Evolutionary conservation across 2,797 vertebrate genomes (phyloP), one percentile per base, ranked within the genome.

Genomic region (Karalla daura): DNA sequence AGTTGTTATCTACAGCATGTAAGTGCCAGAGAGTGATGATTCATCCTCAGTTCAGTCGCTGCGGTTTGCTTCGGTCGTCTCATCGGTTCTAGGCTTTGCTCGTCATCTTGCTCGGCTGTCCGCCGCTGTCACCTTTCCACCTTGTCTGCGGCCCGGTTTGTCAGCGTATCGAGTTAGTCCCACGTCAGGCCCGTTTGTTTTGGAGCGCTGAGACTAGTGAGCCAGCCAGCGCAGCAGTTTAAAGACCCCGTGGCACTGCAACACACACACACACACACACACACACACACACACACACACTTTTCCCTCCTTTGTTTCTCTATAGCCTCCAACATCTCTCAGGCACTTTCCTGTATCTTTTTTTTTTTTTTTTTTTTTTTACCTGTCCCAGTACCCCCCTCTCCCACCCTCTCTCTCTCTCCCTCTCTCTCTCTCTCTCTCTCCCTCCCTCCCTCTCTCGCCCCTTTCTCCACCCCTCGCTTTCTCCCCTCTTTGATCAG

Each of bases 211-310:
- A 84, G 75, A 64, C 65, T 61, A 51, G 76, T 78, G 76, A 78
- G 77, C 78, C 66, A 83, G 75, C 79, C 62, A 36, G 50, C 61
- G 37, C 84, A 84, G 86, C 83, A 82, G 32, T 86, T 88, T 88
- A 35, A 63, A 81, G 50, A 66, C 46, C 28, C 63, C 20, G 33
- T 86, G 86, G 88, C 83, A 79, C 76, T 83, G 88, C 51, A 66
- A 25, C 59, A 27, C 52, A 36, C 37, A 58, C 8, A 30, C 37
- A 63, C 54, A 21, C 20, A 60, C 41, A 44, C 45, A 18, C 45
- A 64, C 43, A 49, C 54, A 47, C 28, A 51, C 54, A 70, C 28
- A 11, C 41, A 6, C 63, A 68, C 32, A n/a, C n/a, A n/a, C 54
- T 65, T 11, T 50, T 52, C 28, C 56, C 61, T 66, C 46, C 39